phyloP scores from a whole-genome alignment of 2,113 vertebrate genomes.

The Actinemys pallida region DNA sequence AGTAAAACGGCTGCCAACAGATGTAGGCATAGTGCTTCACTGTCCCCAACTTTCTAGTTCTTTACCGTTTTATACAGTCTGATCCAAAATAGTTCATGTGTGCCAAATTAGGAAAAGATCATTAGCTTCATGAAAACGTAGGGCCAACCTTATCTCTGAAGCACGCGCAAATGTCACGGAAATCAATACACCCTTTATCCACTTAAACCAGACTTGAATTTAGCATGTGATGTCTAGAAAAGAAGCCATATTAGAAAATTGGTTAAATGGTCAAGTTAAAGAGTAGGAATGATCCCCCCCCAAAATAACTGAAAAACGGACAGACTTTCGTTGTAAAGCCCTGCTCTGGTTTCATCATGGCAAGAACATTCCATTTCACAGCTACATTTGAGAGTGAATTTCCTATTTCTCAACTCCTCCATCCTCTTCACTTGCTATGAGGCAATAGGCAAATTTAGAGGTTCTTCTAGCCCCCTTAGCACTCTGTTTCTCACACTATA shows the following conservation, averaged over 20 bases:
- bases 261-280: constrained; percentile 31
- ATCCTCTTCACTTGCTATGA: neutral
- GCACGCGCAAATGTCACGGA: neutral
- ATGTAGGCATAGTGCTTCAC: neutral
- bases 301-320: neutral
- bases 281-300: constrained; percentile 19
- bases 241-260: neutral
- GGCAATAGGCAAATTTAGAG: neutral
- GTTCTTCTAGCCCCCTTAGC: neutral
- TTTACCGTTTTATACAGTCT: neutral
- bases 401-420: neutral
- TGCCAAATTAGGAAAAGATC: neutral
- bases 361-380: neutral
- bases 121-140: neutral
- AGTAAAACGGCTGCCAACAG: neutral
- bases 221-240: neutral
- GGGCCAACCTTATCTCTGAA: neutral
- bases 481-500: neutral
- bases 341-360: neutral
- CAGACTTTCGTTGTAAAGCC: neutral
- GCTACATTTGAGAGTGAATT: neutral
- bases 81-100: neutral
- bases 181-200: neutral
- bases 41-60: neutral
- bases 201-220: neutral